Evolutionary conservation across 1,140 invertebrate species (phyloP).

Genomic region (Plectrocnemia conspersa): DNA sequence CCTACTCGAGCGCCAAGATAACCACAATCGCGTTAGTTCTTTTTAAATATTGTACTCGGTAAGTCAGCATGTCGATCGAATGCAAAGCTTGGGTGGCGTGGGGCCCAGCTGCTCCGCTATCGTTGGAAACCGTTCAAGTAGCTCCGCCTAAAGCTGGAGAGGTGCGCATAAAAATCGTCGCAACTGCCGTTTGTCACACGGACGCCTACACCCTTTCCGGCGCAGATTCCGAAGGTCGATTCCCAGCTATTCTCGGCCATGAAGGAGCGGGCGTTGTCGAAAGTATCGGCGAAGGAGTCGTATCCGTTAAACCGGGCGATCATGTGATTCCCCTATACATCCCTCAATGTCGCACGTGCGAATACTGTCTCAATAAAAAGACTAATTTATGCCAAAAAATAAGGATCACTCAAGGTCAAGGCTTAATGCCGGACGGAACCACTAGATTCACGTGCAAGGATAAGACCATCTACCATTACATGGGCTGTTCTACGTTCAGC

Average conservation of each 20-base stretch:
- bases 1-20: no score
- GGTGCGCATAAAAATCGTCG: constrained; percentile 75
- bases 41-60: constrained; percentile 26
- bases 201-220: constrained; percentile 93
- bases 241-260: constrained; percentile 90
- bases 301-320: constrained; percentile 82
- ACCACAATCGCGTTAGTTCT: no score
- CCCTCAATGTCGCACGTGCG: constrained; percentile 94
- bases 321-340: constrained; percentile 95
- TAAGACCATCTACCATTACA: constrained; percentile 87
- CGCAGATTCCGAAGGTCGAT: constrained; percentile 88
- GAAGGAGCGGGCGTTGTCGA: constrained; percentile 95
- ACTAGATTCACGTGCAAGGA: constrained; percentile 89
- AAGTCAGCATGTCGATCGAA: constrained; percentile 62
- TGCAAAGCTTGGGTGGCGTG: constrained; percentile 91
- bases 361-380: constrained; percentile 92
- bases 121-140: constrained; percentile 88
- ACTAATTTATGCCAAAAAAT: constrained; percentile 98
- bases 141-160: constrained; percentile 88
- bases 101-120: constrained; percentile 79
- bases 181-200: constrained; percentile 95
- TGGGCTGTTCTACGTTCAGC: constrained; percentile 97
- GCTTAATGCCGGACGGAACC: constrained; percentile 96
- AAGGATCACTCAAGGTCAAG: constrained; percentile 78
- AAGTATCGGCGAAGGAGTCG: constrained; percentile 91